Evolutionary conservation across 2,888 invertebrate species (phyloP).

Genomic region (Azorinus chamasolen): DNA sequence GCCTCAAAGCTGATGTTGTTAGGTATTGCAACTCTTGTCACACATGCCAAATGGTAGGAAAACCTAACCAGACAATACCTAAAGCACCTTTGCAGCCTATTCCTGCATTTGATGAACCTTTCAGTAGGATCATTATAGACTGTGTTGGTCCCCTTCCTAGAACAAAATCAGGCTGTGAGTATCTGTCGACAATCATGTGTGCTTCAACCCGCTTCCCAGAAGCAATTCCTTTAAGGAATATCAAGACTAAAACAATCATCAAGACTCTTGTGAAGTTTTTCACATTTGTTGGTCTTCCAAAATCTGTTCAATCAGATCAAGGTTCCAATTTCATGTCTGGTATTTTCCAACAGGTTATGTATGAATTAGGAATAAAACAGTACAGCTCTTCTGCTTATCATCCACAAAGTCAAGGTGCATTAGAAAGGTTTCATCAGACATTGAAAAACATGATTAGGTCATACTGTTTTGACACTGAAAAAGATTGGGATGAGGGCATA

Average conservation of each 20-base stretch:
- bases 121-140: constrained; percentile 48
- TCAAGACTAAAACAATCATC: constrained; percentile 52
- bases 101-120: constrained; percentile 54
- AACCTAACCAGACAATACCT: constrained; percentile 48
- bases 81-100: constrained; percentile 42
- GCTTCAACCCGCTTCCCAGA: constrained; percentile 58
- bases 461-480: constrained; percentile 51
- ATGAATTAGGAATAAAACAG: constrained; percentile 47
- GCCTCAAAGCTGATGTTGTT: constrained; percentile 33
- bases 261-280: constrained; percentile 59
- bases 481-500: constrained; percentile 47
- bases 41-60: constrained; percentile 51
- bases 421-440: constrained; percentile 56
- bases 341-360: constrained; percentile 53
- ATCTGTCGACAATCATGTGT: constrained; percentile 50
- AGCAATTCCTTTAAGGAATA: constrained; percentile 69
- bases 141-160: constrained; percentile 55
- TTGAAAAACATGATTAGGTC: constrained; percentile 46
- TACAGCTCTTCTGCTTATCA: constrained; percentile 49
- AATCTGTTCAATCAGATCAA: constrained; percentile 52
- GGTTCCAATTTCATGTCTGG: constrained; percentile 60
- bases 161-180: constrained; percentile 46
- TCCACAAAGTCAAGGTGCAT: constrained; percentile 51
- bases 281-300: constrained; percentile 56
- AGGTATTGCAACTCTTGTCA: constrained; percentile 40